phyloP scores from a whole-genome alignment of 2,113 vertebrate species.

The Toxotes jaculatrix region DNA sequence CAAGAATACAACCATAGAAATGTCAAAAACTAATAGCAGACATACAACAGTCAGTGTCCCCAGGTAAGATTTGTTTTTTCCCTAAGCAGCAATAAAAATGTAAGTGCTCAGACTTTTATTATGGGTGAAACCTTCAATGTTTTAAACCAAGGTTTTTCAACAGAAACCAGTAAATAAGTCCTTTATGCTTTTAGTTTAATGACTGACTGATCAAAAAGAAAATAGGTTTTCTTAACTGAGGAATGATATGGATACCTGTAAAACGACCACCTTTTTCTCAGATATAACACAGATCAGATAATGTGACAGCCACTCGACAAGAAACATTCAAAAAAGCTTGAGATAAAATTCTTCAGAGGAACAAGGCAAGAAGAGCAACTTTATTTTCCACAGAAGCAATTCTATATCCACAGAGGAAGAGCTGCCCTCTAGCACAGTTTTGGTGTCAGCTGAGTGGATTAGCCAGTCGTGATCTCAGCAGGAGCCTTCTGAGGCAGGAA shows the following conservation, averaged over 20 bases:
- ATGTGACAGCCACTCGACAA: neutral
- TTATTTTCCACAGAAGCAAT: neutral
- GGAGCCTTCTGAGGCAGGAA: constrained; percentile 46
- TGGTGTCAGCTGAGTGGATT: constrained; percentile 35
- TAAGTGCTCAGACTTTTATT: no score
- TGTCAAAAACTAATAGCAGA: no score
- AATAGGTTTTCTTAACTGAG: neutral
- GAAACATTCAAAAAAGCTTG: neutral
- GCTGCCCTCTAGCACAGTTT: constrained; percentile 6
- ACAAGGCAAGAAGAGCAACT: neutral
- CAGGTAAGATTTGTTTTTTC: no score
- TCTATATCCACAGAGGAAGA: neutral
- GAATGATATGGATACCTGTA: neutral
- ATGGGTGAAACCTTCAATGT: no score
- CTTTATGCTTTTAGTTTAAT: no score
- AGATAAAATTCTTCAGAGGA: constrained; percentile 14
- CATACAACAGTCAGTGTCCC: no score
- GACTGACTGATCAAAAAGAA: neutral
- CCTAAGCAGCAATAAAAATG: no score
- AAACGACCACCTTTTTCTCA: neutral
- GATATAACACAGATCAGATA: neutral
- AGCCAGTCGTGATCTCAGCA: constrained; percentile 25
- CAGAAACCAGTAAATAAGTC: neutral
- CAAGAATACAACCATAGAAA: no score
- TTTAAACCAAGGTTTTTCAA: no score